phyloP scores from a whole-genome alignment of 2,888 invertebrate genomes.

The Galeopsomyia nigrocyanea region DNA sequence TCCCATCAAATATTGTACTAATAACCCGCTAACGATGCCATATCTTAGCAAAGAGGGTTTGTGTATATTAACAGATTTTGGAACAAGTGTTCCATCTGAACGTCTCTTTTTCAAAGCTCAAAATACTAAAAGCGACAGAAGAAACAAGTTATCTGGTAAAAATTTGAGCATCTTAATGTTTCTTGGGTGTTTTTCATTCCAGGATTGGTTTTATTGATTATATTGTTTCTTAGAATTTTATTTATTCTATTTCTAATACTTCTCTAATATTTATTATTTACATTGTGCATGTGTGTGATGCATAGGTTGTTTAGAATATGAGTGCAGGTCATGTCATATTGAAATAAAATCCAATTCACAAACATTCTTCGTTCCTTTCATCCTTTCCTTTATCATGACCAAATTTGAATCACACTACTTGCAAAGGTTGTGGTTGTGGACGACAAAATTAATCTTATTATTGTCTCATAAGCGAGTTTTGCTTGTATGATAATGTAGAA shows the following conservation, averaged over 20 bases:
- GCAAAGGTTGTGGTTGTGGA: no score
- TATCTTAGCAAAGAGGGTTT: slow-evolving; percentile 32
- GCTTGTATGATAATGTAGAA: no score
- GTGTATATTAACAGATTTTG: slow-evolving; percentile 35
- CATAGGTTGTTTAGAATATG: no score
- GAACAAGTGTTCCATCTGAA: slow-evolving; percentile 46
- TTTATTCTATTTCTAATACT: background rate
- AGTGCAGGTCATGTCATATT: no score
- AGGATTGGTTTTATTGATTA: background rate
- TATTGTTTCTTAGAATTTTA: background rate
- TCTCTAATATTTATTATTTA: no score
- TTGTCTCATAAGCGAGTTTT: no score
- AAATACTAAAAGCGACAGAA: slow-evolving; percentile 31
- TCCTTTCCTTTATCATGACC: no score
- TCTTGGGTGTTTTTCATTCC: background rate
- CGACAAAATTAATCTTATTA: no score
- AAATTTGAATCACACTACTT: no score
- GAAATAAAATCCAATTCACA: no score
- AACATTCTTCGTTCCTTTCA: no score
- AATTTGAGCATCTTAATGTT: slow-evolving; percentile 18
- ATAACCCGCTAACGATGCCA: slow-evolving; percentile 41
- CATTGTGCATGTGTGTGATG: no score
- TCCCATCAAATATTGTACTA: slow-evolving; percentile 43
- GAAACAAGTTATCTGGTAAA: slow-evolving; percentile 33
- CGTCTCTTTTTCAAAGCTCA: slow-evolving; percentile 47